phyloP scores from a whole-genome alignment of 2,113 vertebrate species.

The Oreochromis niloticus region DNA sequence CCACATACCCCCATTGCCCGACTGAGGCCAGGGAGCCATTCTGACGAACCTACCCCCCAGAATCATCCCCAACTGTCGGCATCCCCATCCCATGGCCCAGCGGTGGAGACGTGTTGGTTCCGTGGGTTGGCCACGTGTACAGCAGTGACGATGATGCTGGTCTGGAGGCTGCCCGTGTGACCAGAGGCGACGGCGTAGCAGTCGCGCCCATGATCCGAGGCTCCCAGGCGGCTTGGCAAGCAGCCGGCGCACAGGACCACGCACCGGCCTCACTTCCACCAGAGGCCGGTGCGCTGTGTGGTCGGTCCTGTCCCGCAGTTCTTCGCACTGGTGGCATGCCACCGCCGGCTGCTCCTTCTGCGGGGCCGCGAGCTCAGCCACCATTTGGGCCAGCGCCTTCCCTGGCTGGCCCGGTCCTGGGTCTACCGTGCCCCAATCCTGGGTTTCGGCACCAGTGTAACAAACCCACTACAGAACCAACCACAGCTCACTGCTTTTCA shows the following conservation, averaged over 20 bases:
- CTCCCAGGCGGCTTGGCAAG: not conserved
- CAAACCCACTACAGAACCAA: not conserved
- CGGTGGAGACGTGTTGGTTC: not conserved
- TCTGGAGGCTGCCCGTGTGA: not conserved
- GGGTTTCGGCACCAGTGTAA: not conserved
- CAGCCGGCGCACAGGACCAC: rapidly evolving
- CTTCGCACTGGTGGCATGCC: rapidly evolving
- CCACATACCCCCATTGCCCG: too few relatives aligned
- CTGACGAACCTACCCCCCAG: not conserved
- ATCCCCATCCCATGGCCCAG: not conserved
- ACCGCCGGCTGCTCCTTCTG: rapidly evolving
- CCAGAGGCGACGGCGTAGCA: not conserved
- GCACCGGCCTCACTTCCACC: not conserved
- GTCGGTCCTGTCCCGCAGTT: rapidly evolving
- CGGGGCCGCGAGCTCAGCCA: not conserved
- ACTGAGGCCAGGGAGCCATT: too few relatives aligned
- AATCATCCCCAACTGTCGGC: not conserved
- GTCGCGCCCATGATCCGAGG: not conserved
- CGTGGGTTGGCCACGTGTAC: not conserved
- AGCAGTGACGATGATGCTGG: not conserved
- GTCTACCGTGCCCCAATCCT: not conserved
- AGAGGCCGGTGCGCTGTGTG: not conserved
- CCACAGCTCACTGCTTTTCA: not conserved
- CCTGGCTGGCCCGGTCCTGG: not conserved
- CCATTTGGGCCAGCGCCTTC: not conserved